These are phyloP conservation scores for Anhinga rufa DNA, from an alignment of 2,113 vertebrate genomes.

Conservation along the genomic window DNA sequence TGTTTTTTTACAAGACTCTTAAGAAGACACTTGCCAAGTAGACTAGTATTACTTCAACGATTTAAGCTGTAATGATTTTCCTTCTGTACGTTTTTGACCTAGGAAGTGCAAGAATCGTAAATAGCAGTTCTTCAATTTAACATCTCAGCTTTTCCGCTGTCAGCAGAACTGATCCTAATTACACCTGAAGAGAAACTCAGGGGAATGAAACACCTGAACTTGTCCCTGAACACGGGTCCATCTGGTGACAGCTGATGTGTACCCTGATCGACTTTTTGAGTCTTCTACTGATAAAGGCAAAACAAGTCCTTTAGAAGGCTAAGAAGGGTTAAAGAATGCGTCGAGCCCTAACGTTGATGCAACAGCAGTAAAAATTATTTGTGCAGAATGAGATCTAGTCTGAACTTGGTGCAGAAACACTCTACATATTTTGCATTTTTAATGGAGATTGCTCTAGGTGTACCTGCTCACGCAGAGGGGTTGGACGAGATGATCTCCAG, in stretches of 20 bases:
- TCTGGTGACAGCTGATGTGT: not conserved
- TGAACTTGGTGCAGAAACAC: not conserved
- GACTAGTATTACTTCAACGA: not conserved
- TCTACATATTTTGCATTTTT: not conserved
- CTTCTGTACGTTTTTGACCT: not conserved
- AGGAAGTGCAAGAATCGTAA: not conserved
- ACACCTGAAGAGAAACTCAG: not conserved
- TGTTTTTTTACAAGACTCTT: not conserved
- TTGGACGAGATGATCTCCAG: no score
- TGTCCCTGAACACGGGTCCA: accelerated
- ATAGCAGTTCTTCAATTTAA: not conserved
- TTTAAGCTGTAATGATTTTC: not conserved
- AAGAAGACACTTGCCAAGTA: no score
- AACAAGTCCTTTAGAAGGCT: not conserved
- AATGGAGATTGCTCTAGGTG: not conserved
- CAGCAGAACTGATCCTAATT: not conserved
- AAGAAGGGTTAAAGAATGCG: not conserved
- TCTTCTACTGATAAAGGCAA: not conserved
- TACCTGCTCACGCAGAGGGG: no score
- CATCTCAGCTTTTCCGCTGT: not conserved
- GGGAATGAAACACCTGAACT: not conserved
- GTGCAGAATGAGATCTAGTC: not conserved
- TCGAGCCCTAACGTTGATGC: not conserved
- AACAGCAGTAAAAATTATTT: not conserved
- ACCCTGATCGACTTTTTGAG: no score